These are phyloP conservation scores for Adelosebastes latens DNA, from an alignment of 2,797 vertebrate species.

Conservation along the genomic window DNA sequence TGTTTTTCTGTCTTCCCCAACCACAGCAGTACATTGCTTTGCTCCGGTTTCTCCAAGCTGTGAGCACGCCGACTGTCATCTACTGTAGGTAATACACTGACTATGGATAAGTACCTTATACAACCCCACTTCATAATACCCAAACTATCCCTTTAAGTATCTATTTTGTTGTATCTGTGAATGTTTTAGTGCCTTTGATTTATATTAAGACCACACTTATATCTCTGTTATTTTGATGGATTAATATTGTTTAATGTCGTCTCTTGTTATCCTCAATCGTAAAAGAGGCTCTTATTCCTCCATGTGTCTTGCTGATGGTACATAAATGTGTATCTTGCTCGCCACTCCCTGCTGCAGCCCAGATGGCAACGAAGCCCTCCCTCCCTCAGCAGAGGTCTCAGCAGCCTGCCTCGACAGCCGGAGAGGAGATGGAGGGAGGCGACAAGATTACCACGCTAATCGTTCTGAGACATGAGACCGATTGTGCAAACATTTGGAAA, in stretches of 20 bases:
- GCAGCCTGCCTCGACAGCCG: constrained; percentile 64
- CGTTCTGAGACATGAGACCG: constrained; percentile 23
- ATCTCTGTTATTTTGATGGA: not conserved
- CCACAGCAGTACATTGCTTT: too few relatives aligned
- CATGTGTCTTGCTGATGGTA: not conserved
- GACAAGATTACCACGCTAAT: constrained; percentile 52
- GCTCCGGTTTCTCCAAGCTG: too few relatives aligned
- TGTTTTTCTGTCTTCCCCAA: fast-evolving
- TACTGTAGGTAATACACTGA: too few relatives aligned
- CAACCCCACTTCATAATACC: too few relatives aligned
- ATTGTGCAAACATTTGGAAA: constrained; percentile 23
- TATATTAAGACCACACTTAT: not conserved
- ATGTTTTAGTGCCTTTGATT: not conserved
- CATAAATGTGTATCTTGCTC: constrained; percentile 25
- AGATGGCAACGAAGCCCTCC: constrained; percentile 69
- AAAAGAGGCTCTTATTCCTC: not conserved
- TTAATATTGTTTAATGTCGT: not conserved
- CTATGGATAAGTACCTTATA: too few relatives aligned
- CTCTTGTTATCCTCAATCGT: not conserved
- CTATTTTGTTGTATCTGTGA: not conserved
- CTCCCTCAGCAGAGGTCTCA: constrained; percentile 55
- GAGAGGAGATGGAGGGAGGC: constrained; percentile 52
- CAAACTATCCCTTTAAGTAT: not conserved
- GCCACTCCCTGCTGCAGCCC: constrained; percentile 65
- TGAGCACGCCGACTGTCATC: too few relatives aligned